Evolutionary conservation across 2,888 invertebrate genomes (phyloP).

Genomic region (Ochropleura plecta): DNA sequence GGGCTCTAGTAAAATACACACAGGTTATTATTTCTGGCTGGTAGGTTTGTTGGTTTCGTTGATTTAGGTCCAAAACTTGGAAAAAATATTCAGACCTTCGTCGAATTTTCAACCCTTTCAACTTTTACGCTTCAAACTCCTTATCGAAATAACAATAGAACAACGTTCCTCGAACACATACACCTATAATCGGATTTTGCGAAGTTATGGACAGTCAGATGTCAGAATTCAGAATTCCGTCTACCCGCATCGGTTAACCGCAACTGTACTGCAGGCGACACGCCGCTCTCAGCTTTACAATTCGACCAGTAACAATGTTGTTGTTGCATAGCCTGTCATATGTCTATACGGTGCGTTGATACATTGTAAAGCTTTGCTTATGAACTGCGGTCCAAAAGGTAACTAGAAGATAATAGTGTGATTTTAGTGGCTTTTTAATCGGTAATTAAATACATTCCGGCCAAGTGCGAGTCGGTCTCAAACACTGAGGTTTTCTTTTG

Average conservation of each 20-base stretch:
- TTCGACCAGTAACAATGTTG: slow-evolving; percentile 76
- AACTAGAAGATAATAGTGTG: slow-evolving; percentile 10
- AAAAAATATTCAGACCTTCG: neutral
- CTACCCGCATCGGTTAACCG: slow-evolving; percentile 85
- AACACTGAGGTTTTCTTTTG: no score
- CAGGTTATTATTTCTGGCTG: neutral
- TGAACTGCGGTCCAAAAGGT: slow-evolving; percentile 14
- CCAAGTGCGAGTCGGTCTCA: no score
- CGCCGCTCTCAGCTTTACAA: slow-evolving; percentile 73
- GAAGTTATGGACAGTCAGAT: slow-evolving; percentile 66
- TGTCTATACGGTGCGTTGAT: slow-evolving; percentile 4
- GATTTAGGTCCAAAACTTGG: slow-evolving; percentile 2
- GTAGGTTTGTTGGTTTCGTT: neutral
- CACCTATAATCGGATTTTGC: slow-evolving; percentile 53
- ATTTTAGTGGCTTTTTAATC: neutral
- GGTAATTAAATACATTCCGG: no score
- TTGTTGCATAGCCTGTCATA: slow-evolving; percentile 50
- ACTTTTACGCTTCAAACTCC: slow-evolving; percentile 6
- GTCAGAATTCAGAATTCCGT: slow-evolving; percentile 74
- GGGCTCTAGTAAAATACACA: neutral
- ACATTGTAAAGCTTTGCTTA: slow-evolving; percentile 23
- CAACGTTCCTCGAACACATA: slow-evolving; percentile 23
- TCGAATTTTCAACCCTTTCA: neutral
- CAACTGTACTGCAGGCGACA: slow-evolving; percentile 78
- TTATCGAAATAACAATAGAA: slow-evolving; percentile 28